phyloP scores from a whole-genome alignment of 1,140 invertebrate species.

The Eulimnadia texana region DNA sequence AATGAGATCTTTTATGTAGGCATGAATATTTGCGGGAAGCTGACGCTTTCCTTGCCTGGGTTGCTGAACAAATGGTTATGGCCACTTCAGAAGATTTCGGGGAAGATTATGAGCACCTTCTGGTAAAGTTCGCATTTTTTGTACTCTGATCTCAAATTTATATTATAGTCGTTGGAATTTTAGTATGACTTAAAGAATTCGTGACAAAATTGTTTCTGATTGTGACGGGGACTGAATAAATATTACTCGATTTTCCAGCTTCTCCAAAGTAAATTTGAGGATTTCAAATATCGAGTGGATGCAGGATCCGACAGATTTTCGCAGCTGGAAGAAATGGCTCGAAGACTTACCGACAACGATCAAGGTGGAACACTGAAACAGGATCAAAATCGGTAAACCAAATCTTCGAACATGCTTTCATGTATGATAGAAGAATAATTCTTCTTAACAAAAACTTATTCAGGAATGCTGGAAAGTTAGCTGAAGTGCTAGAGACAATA shows the following conservation, averaged over 20 bases:
- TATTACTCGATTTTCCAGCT: no score
- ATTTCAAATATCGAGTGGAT: constrained; percentile 85
- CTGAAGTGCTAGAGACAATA: not conserved
- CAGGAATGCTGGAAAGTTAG: no score
- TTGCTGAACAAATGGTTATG: constrained; percentile 76
- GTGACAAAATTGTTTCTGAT: no score
- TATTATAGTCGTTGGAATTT: not conserved
- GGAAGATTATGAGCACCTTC: constrained; percentile 88
- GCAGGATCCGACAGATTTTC: constrained; percentile 82
- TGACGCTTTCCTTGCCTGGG: constrained; percentile 67
- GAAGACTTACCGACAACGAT: constrained; percentile 74
- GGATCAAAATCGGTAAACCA: constrained; percentile 61
- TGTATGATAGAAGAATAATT: no score
- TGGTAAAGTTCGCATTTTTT: constrained; percentile 37
- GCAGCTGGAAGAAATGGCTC: constrained; percentile 79
- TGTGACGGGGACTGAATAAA: no score
- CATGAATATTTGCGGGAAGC: constrained; percentile 83
- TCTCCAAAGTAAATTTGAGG: constrained; percentile 85
- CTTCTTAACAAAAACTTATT: no score
- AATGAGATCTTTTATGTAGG: constrained; percentile 36
- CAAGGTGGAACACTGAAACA: constrained; percentile 72
- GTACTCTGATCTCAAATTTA: constrained; percentile 7
- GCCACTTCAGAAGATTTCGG: constrained; percentile 91
- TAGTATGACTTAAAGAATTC: constrained; percentile 11
- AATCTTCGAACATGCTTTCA: no score